Evolutionary conservation across 1,140 invertebrate genomes (phyloP).

Genomic region (Ptiloglossa arizonensis): DNA sequence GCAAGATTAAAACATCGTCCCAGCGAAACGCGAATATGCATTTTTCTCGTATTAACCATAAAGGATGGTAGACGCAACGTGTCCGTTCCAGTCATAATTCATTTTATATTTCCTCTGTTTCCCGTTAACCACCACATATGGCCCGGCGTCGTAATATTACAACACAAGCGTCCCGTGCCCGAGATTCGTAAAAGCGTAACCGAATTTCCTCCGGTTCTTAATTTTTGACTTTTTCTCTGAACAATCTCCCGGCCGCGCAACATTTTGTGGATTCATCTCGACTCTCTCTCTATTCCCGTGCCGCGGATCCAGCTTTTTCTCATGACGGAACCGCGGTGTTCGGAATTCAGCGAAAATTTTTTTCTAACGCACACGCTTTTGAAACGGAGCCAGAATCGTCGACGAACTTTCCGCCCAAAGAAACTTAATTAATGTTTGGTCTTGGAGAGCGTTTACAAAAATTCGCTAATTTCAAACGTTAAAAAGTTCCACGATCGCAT

Average conservation of each 20-base stretch:
- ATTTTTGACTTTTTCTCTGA: constrained; percentile 22
- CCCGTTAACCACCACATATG: constrained; percentile 10
- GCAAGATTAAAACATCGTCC: constrained; percentile 40
- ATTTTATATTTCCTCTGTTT: constrained; percentile 46
- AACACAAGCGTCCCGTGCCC: not conserved
- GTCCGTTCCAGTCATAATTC: constrained; percentile 39
- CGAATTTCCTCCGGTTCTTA: constrained; percentile 33
- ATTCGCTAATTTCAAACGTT: no score
- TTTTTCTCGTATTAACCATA: constrained; percentile 37
- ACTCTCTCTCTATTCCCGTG: constrained; percentile 11
- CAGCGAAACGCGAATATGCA: constrained; percentile 3
- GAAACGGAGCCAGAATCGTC: not conserved
- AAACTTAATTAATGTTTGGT: not conserved
- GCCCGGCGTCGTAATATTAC: not conserved
- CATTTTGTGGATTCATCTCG: constrained; percentile 6
- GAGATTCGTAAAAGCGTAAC: constrained; percentile 34
- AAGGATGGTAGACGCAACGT: constrained; percentile 32
- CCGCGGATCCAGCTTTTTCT: not conserved
- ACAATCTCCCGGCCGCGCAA: constrained; percentile 3
- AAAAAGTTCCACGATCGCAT: no score
- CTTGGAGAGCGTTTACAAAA: not conserved
- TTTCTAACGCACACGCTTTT: not conserved
- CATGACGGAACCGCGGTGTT: not conserved
- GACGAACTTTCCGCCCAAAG: not conserved
- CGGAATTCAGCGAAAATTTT: not conserved